These are phyloP conservation scores for Ephialtes manifestator DNA, from an alignment of 2,888 invertebrate species.

Conservation along the genomic window DNA sequence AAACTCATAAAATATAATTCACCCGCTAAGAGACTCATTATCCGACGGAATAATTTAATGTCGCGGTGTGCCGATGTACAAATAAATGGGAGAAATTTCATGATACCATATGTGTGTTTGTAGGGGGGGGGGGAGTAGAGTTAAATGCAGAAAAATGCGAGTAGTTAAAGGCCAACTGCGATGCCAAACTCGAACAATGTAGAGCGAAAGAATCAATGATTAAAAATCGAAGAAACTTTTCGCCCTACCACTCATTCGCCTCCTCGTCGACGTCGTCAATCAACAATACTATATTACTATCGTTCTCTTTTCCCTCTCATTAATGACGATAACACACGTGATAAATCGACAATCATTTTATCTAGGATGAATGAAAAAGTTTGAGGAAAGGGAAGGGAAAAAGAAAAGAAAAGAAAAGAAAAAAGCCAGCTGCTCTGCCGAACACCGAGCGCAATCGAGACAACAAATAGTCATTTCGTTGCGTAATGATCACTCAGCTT, in stretches of 20 bases:
- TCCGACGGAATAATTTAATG: constrained; percentile 19
- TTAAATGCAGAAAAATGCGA: constrained; percentile 71
- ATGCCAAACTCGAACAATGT: constrained; percentile 52
- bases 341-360: constrained; percentile 26
- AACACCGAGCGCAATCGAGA: constrained; percentile 39
- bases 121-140: constrained; percentile 37
- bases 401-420: constrained; percentile 1
- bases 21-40: constrained; percentile 10
- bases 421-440: constrained; percentile 33
- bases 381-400: neutral
- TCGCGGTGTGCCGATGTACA: constrained; percentile 23
- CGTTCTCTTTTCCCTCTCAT: neutral
- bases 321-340: constrained; percentile 7
- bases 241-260: constrained; percentile 9
- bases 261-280: neutral
- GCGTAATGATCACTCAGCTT: constrained; percentile 42
- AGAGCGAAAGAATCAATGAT: constrained; percentile 33
- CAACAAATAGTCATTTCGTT: constrained; percentile 45
- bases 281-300: constrained; percentile 11
- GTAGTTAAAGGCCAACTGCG: constrained; percentile 57
- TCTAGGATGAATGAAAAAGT: constrained; percentile 8
- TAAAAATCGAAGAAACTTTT: constrained; percentile 13
- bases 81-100: constrained; percentile 1
- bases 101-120: neutral
- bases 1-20: neutral